Evolutionary conservation across 2,797 vertebrate species (phyloP).

Genomic region (Emys orbicularis): DNA sequence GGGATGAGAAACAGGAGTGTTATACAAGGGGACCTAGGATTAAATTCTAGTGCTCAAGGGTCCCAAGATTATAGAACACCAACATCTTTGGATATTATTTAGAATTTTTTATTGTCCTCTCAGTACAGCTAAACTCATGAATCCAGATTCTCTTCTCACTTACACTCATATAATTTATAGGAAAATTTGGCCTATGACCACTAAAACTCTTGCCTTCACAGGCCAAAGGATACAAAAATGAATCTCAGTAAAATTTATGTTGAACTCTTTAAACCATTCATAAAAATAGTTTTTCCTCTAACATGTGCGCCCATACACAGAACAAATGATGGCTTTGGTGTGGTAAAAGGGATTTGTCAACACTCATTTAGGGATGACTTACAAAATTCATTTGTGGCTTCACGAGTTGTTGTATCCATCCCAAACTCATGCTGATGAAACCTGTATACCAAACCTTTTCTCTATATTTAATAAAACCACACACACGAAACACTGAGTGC

Average conservation of each 20-base stretch:
- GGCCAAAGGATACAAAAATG: background rate
- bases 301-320: background rate
- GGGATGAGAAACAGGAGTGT: background rate
- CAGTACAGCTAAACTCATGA: background rate
- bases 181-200: background rate
- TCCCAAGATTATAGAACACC: background rate
- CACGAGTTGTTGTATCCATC: background rate
- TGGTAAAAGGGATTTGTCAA: background rate
- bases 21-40: background rate
- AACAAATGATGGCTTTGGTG: background rate
- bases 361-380: background rate
- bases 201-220: background rate
- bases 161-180: background rate
- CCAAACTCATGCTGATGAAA: background rate
- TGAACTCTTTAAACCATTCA: background rate
- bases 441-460: background rate
- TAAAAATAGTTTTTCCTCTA: background rate
- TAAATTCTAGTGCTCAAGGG: background rate
- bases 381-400: background rate
- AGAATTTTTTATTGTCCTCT: background rate
- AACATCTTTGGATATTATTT: background rate
- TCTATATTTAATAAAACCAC: background rate
- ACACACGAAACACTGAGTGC: background rate
- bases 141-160: background rate
- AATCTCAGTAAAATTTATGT: background rate